These are phyloP conservation scores for Globodera ellingtonae DNA, from an alignment of 1,140 invertebrate species.

Conservation along the genomic window DNA sequence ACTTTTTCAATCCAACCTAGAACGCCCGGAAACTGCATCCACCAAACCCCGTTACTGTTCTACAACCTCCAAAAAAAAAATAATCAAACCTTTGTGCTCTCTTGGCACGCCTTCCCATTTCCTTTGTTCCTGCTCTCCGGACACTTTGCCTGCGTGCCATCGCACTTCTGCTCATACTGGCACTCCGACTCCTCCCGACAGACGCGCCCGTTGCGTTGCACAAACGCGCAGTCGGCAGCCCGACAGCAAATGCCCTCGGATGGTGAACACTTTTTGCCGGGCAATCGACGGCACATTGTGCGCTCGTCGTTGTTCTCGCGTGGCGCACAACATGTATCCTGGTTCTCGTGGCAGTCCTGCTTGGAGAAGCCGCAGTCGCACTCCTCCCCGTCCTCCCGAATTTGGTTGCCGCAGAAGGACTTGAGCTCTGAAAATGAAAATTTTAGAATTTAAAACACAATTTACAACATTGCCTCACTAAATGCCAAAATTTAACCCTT, in stretches of 20 bases:
- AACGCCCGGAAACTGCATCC: too few species aligned
- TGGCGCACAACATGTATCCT: conserved; percentile 85
- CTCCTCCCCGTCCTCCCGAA: conserved; percentile 90
- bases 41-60: neutral
- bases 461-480: conserved; percentile 10
- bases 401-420: conserved; percentile 97
- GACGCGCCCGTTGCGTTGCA: conserved; percentile 61
- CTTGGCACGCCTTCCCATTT: conserved; percentile 75
- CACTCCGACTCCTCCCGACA: conserved; percentile 64
- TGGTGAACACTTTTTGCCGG: conserved; percentile 84
- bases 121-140: conserved; percentile 77
- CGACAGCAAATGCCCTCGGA: conserved; percentile 94
- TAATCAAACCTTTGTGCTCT: conserved; percentile 66
- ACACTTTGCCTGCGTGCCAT: conserved; percentile 72
- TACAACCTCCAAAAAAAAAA: neutral
- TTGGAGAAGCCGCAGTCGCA: conserved; percentile 97
- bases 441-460: neutral
- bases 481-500: neutral
- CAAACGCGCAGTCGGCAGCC: conserved; percentile 75
- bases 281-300: conserved; percentile 73
- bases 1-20: too few species aligned
- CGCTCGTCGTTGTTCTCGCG: conserved; percentile 71
- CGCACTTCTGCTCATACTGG: conserved; percentile 71
- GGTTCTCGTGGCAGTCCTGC: conserved; percentile 79
- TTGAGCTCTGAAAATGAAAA: conserved; percentile 74